These are phyloP conservation scores for Chloropsis hardwickii DNA, from an alignment of 2,113 vertebrate species.

Conservation along the genomic window DNA sequence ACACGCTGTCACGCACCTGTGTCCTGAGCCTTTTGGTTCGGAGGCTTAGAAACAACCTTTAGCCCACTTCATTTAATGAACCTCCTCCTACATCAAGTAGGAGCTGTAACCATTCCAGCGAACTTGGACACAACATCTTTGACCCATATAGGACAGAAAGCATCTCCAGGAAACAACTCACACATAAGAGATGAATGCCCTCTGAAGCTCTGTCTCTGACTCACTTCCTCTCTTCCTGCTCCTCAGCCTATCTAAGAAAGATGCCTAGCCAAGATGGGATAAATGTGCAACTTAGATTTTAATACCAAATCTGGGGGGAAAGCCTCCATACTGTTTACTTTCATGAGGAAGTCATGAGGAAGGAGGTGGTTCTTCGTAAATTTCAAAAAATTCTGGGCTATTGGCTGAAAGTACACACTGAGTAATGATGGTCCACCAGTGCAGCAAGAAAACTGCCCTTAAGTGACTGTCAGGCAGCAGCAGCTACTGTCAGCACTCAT, in stretches of 20 bases:
- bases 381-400: neutral
- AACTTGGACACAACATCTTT: neutral
- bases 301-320: neutral
- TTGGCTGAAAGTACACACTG: neutral
- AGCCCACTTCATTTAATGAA: neutral
- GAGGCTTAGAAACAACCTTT: neutral
- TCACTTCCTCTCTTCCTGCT: neutral
- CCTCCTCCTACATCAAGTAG: neutral
- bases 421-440: neutral
- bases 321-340: neutral
- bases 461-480: neutral
- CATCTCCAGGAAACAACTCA: neutral
- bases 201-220: neutral
- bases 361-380: neutral
- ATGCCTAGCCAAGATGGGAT: neutral
- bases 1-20: neutral
- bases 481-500: neutral
- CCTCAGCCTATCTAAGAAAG: neutral
- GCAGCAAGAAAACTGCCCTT: neutral
- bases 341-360: neutral
- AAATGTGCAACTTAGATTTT: neutral
- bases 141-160: rapidly evolving
- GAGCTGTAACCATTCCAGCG: neutral
- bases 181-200: neutral
- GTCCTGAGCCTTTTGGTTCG: neutral